phyloP scores from a whole-genome alignment of 2,113 vertebrate genomes.

The Phyllopteryx taeniolatus region DNA sequence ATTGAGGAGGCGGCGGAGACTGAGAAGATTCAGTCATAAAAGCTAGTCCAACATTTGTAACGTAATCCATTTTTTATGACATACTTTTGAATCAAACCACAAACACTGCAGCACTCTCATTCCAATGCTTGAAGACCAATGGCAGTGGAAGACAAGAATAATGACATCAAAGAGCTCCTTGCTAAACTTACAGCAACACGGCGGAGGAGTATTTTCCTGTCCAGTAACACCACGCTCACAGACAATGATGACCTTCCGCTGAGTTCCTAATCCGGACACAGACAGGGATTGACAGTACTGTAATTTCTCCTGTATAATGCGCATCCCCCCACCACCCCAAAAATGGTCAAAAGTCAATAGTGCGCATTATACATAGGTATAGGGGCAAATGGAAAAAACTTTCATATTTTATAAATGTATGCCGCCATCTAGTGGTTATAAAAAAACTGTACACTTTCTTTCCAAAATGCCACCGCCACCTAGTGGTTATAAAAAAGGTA shows the following conservation, averaged over 20 bases:
- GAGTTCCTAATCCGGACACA: neutral
- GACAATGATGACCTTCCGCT: neutral
- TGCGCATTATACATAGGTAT: too few species aligned
- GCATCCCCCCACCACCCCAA: too few species aligned
- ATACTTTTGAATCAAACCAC: neutral
- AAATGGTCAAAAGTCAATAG: too few species aligned
- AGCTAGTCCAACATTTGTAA: conserved; percentile 21
- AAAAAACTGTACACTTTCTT: too few species aligned
- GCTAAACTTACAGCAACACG: neutral
- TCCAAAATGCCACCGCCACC: too few species aligned
- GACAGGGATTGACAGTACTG: neutral
- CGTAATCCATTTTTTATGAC: neutral
- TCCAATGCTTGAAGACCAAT: conserved; percentile 5
- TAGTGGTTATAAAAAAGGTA: too few species aligned
- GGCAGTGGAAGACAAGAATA: conserved; percentile 16
- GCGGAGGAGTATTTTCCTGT: neutral
- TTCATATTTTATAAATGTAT: too few species aligned
- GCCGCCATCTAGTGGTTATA: too few species aligned
- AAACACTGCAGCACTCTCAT: neutral
- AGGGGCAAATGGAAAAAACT: too few species aligned
- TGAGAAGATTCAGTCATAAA: conserved; percentile 54
- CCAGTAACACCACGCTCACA: neutral
- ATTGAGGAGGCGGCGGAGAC: conserved; percentile 29
- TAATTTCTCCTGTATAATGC: too few species aligned
- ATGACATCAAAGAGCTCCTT: neutral